Conservation (phyloP, 2,113 vertebrate genomes). For the Rhea pennata region DNA sequence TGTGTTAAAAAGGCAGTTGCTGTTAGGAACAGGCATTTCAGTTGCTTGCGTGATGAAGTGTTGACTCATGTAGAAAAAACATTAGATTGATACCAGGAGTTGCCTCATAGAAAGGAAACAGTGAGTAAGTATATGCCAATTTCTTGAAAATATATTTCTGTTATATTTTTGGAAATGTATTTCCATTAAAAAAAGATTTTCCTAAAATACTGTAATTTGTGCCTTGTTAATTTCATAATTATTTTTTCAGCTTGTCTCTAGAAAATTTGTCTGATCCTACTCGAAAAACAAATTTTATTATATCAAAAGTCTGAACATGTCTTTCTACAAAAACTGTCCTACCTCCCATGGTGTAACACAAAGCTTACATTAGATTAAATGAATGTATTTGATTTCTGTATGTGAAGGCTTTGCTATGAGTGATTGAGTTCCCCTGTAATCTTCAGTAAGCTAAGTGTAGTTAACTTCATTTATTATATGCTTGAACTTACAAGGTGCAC, state of each 20-base stretch:
- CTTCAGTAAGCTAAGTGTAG: neutral
- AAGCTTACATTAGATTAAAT: neutral
- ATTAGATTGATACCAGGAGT: neutral
- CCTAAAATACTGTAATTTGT: neutral
- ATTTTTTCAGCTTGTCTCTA: neutral
- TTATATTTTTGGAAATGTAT: neutral
- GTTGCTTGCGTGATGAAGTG: neutral
- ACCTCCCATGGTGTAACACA: neutral
- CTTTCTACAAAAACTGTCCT: neutral
- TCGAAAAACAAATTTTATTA: neutral
- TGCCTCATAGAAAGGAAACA: neutral
- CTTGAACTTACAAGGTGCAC: neutral
- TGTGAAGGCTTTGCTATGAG: neutral
- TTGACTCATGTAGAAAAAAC: neutral
- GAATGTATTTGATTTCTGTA: neutral
- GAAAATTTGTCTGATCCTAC: neutral
- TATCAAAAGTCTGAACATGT: neutral
- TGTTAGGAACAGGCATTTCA: neutral
- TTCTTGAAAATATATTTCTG: neutral
- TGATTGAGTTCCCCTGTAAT: neutral
- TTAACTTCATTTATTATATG: neutral
- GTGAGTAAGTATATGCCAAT: neutral
- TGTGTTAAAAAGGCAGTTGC: neutral
- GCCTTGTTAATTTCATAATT: neutral
- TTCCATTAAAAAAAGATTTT: neutral